These are phyloP conservation scores for Perccottus glenii DNA, from an alignment of 2,113 vertebrate genomes.

Conservation along the genomic window DNA sequence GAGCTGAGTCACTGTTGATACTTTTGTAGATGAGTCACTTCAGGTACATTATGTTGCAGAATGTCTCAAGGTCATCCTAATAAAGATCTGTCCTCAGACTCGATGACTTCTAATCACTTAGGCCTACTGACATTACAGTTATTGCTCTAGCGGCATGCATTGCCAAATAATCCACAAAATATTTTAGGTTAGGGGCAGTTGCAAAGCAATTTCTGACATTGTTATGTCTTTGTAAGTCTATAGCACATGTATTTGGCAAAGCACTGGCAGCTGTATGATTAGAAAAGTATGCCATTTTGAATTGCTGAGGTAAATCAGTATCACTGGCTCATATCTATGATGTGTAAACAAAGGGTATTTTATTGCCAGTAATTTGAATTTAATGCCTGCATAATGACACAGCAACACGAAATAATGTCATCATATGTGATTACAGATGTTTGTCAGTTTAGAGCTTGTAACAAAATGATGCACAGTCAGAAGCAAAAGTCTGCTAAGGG, in stretches of 20 bases:
- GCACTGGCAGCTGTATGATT: neutral
- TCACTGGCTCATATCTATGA: neutral
- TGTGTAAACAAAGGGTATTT: constrained; percentile 19
- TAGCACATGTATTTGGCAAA: neutral
- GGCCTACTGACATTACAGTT: constrained; percentile 5
- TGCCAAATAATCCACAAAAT: constrained; percentile 7
- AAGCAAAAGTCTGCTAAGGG: too few species aligned
- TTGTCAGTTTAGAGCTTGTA: constrained; percentile 3
- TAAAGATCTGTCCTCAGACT: constrained; percentile 17
- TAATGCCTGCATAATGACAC: constrained; percentile 17
- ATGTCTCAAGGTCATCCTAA: constrained; percentile 36
- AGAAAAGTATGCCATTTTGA: neutral
- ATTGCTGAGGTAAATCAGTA: constrained; percentile 4
- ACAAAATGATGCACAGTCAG: constrained; percentile 2
- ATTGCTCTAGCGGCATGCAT: neutral
- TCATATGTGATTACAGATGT: constrained; percentile 27
- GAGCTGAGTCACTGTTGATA: constrained; percentile 59
- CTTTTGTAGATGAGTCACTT: constrained; percentile 49
- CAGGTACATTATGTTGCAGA: constrained; percentile 43
- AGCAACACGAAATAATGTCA: constrained; percentile 18
- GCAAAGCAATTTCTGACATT: constrained; percentile 3
- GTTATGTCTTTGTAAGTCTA: neutral
- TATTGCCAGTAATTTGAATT: constrained; percentile 31
- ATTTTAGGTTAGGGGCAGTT: neutral
- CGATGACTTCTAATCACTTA: constrained; percentile 11